Evolutionary conservation across 2,797 vertebrate genomes (phyloP), one percentile per base, ranked within the genome.

Genomic region (Sus cebifrons): DNA sequence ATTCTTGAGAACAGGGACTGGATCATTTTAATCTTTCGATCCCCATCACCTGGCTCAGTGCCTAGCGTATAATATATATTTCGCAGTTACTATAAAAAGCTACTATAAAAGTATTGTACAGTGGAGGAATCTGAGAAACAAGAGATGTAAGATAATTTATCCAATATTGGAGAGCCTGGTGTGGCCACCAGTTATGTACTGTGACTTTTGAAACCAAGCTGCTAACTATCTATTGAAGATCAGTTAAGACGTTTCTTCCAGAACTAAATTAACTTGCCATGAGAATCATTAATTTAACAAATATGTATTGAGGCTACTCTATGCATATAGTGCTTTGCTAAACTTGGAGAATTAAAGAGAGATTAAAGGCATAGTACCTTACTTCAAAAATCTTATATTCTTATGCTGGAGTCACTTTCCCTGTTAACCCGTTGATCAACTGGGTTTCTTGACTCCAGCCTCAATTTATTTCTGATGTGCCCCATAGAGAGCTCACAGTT

Each of bases 391-490:
- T 73, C 14, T 32, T 23, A 27, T 18, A 17, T 5, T 67, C 21
- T 52, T 29, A 17, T 18, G 9, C 17, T 18, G 52, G 12, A 70
- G 6, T 64, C 40, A 23, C 23, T 70, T 70, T 89, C 23, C 12
- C 5, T 12, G 40, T 67, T 49, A 13, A 52, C 27, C 70, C 6
- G 17, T 17, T 32, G 9, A 25, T 40, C 14, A 79, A 5, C 15
- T 56, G 20, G 40, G 0, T 36, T 92, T 88, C 52, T 67, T 78
- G 67, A 25, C 54, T 94, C 17, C 40, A 83, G 36, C 58, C 18
- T 86, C 70, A 92, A 87, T 89, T 92, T 4, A 84, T 81, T 87
- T 88, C 21, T 68, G 40, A 73, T 36, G 27, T 78, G 21, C 52
- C n/a, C 65, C 52, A 25, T 58, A 83, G n/a, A 49, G 77, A 77